Evolutionary conservation across 2,797 vertebrate genomes (phyloP), one percentile per base, ranked within the genome.

Genomic region (Coccyzus lansbergi): DNA sequence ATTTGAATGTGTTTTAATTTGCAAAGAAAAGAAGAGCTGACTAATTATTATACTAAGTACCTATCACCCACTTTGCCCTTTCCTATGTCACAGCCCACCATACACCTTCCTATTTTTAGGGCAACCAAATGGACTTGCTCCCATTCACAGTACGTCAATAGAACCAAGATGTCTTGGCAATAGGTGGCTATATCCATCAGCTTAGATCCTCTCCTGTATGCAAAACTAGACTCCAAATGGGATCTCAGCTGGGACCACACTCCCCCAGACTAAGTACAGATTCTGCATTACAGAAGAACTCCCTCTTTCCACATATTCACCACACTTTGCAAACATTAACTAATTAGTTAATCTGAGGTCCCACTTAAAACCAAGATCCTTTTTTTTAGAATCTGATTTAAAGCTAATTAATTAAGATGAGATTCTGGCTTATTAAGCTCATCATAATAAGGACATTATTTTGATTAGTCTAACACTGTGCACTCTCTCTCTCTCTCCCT

Each of bases 351-450:
- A 95, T 92, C 64, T 87, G 68, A 89, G 79, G 72, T 83, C 62
- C 52, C 86, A 91, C 79, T 96, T 94, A 81, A 81, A 94, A 55
- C 33, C 28, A 46, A 94, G 46, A 65, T 81, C 7, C 64, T 78
- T 92, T n/a, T 94, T 94, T 94, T 94, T 93, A 95, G 88, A 86
- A 89, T 87, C 58, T 94, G 84, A 87, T 94, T 91, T 88, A 89
- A 65, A 92, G 46, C 82, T 87, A 91, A 95, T 93, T 95, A 96
- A 95, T 95, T 93, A 96, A 94, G 51, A 82, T 91, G 60, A 4
- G 1, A 65, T 94, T 88, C 84, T 85, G 42, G n/a, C 53, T 93
- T 95, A 94, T 95, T 93, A 95, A 92, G 28, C 31, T 96, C 92
- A 92, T 95, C 72, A 86, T 86, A 89, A 92, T 55, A 89, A 92